phyloP scores from a whole-genome alignment of 2,888 invertebrate species.

The Hypercompe scribonia region DNA sequence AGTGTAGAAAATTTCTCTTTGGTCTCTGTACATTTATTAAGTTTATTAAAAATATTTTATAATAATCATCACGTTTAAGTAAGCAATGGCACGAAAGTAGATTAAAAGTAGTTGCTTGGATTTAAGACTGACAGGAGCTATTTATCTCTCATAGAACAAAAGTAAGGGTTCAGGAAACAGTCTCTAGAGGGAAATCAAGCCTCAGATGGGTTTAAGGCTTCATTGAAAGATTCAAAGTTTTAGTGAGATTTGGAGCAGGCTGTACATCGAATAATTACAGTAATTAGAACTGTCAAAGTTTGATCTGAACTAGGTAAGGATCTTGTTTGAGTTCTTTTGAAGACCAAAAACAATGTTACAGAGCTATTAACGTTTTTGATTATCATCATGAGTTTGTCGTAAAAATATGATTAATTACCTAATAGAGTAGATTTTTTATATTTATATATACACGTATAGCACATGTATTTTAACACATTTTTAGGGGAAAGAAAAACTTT shows the following conservation, averaged over 20 bases:
- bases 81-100: neutral
- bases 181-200: neutral
- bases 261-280: neutral
- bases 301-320: neutral
- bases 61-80: neutral
- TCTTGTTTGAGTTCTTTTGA: neutral
- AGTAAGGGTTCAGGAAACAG: neutral
- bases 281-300: neutral
- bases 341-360: neutral
- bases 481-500: too few species aligned
- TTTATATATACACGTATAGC: too few species aligned
- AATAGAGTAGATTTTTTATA: too few species aligned
- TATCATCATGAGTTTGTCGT: neutral
- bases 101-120: neutral
- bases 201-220: neutral
- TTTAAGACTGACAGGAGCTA: neutral
- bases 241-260: neutral
- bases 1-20: too few species aligned
- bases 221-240: neutral
- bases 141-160: neutral
- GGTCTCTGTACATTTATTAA: too few species aligned
- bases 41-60: too few species aligned
- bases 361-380: neutral
- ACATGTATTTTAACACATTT: too few species aligned
- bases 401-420: too few species aligned